These are phyloP conservation scores for Phengaris arion DNA, from an alignment of 2,888 invertebrate genomes.

Conservation along the genomic window DNA sequence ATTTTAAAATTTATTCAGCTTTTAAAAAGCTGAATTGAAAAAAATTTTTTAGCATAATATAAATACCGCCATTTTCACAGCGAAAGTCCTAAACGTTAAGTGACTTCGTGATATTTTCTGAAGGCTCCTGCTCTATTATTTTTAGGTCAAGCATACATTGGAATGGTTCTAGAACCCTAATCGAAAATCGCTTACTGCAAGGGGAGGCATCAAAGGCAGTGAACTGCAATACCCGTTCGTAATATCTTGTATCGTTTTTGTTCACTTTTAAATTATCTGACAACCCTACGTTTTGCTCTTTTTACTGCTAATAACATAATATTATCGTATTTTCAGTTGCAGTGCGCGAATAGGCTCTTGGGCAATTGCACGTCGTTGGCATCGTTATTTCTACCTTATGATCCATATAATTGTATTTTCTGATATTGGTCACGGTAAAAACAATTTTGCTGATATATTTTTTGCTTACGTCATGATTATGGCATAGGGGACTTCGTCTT, in stretches of 20 bases:
- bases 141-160: conserved; percentile 11
- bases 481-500: conserved; percentile 2
- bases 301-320: conserved; percentile 40
- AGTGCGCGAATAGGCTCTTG: conserved; percentile 24
- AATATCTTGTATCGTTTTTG: conserved; percentile 35
- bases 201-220: conserved; percentile 57
- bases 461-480: conserved; percentile 18
- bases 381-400: conserved; percentile 27
- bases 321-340: conserved; percentile 30
- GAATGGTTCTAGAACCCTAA: conserved; percentile 36
- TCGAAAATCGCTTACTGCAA: conserved; percentile 59
- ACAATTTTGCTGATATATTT: conserved; percentile 3
- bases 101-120: conserved; percentile 16
- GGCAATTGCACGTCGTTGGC: conserved; percentile 24
- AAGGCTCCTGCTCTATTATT: conserved; percentile 10
- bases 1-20: neutral
- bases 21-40: neutral
- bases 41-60: neutral
- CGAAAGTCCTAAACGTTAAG: conserved; percentile 2
- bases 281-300: conserved; percentile 45
- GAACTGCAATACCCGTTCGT: conserved; percentile 47
- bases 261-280: conserved; percentile 40
- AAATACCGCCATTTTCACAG: neutral
- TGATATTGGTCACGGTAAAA: conserved; percentile 25
- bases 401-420: conserved; percentile 27